Base-by-base conservation (phyloP, 2,888 invertebrate genomes). In the Drosophila niveifrons region DNA sequence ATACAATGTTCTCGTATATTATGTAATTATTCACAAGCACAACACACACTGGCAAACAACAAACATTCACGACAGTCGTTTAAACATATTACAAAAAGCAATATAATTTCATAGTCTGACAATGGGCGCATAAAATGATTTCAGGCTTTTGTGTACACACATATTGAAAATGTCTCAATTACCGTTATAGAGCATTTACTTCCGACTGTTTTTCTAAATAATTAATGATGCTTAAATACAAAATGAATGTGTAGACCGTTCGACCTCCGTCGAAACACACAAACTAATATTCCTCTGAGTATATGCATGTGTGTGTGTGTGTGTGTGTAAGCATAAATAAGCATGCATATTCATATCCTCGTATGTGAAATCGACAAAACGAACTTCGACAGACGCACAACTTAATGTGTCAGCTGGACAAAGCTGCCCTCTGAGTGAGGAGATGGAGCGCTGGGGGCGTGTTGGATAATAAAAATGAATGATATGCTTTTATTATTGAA, bases 101-200 rank as follows among this genome's bases (percentile, higher is more conserved):
- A 68, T 78, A 78, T 69, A 73, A 78, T 68, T 75, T 75, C 69
- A 71, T 75, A 39, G 57, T 13, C 69, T 39, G 57, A 69, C 69
- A 75, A 78, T 75, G 69, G 69, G 34, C 46, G 51, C 61, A 65
- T 56, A 78, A 62, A 75, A 78, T 78, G 75, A 65, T 75, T 78
- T 78, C 69, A 55, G 50, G 64, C 64, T 57, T 73, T 63, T 72
- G 53, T 72, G 53, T 47, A 41, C 59, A 74, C 59, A 74, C 85
- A 82, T 89, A 89, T 87, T 89, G 89, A 89, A 89, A 85, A 89
- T 89, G 88, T 88, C 89, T 85, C 89, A 85, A 85, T 85, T 89
- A 85, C 88, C 85, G 88, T 62, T 82, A 78, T 75, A 88, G 62
- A 78, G 73, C 78, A 72, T 85, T 89, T 75, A 84, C 89, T 82